A percentile compares a stretch with the other conserved stretches of the same genome.
Conservation (phyloP, 2,797 vertebrate genomes). For the Trachurus trachurus region DNA sequence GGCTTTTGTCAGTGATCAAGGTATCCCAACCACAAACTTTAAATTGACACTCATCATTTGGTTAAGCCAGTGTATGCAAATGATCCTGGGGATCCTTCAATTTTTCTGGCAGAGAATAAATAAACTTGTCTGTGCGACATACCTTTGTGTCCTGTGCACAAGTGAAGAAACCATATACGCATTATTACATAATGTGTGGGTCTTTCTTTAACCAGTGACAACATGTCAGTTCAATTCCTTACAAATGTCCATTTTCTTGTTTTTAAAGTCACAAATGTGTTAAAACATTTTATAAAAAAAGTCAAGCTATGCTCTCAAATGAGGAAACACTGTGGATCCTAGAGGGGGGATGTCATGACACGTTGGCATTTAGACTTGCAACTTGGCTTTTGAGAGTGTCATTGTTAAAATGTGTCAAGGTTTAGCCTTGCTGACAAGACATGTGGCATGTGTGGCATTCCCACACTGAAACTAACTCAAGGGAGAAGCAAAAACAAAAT, state of each 20-base stretch:
- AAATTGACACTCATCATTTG: not conserved
- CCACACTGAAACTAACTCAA: not conserved
- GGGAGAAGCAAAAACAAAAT: not conserved
- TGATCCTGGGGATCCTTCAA: not conserved
- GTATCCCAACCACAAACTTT: constrained; percentile 2
- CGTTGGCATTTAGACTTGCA: not conserved
- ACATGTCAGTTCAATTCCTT: not conserved
- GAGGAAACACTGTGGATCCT: not conserved
- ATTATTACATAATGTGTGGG: constrained; percentile 2
- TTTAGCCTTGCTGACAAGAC: not conserved
- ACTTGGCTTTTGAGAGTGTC: not conserved
- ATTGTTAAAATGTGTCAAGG: not conserved
- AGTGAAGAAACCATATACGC: not conserved
- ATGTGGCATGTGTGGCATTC: not conserved
- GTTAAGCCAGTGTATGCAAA: not conserved
- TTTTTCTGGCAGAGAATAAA: not conserved
- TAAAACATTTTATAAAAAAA: not conserved
- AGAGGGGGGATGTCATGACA: not conserved
- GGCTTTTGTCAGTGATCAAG: not conserved
- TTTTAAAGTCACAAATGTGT: not conserved
- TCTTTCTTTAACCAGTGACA: not conserved
- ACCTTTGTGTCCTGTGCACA: not conserved
- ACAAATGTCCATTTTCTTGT: not conserved
- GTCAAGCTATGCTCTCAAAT: not conserved
- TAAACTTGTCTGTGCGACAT: too few species aligned